Evolutionary conservation across 1,140 invertebrate species (phyloP).

Genomic region (Pseudomyrmex flavicornis): DNA sequence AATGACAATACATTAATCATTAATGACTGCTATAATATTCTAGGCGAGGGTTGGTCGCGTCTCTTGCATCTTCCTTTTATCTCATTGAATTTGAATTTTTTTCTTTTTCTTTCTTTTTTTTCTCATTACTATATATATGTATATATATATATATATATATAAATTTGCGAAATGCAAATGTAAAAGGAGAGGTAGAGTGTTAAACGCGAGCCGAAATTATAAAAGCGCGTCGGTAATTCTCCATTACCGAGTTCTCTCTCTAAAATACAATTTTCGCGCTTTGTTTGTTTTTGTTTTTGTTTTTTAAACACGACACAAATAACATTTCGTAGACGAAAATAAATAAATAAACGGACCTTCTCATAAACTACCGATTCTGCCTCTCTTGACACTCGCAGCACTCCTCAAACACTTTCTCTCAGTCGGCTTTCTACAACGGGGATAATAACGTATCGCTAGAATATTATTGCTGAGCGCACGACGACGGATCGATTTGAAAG

Average conservation of each 20-base stretch:
- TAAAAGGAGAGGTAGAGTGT: slow-evolving; percentile 36
- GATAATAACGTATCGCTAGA: background rate
- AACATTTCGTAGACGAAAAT: slow-evolving; percentile 9
- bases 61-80: slow-evolving; percentile 69
- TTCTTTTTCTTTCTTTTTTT: too few relatives aligned
- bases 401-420: background rate
- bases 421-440: background rate
- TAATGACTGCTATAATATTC: slow-evolving; percentile 86
- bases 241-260: background rate
- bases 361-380: slow-evolving; percentile 4
- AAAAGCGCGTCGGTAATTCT: background rate
- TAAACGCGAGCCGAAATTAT: background rate
- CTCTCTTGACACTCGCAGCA: background rate
- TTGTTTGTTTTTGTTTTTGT: background rate
- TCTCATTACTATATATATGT: background rate
- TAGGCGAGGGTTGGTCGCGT: slow-evolving; percentile 71
- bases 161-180: slow-evolving; percentile 3
- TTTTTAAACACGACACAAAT: background rate
- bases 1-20: slow-evolving; percentile 86
- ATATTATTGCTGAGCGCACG: background rate
- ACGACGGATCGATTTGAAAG: background rate
- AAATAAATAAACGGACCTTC: slow-evolving; percentile 30
- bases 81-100: background rate
- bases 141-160: too few relatives aligned
- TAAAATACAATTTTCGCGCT: slow-evolving; percentile 22